Base-by-base conservation (phyloP, 2,113 vertebrate genomes). In the Callipepla squamata region DNA sequence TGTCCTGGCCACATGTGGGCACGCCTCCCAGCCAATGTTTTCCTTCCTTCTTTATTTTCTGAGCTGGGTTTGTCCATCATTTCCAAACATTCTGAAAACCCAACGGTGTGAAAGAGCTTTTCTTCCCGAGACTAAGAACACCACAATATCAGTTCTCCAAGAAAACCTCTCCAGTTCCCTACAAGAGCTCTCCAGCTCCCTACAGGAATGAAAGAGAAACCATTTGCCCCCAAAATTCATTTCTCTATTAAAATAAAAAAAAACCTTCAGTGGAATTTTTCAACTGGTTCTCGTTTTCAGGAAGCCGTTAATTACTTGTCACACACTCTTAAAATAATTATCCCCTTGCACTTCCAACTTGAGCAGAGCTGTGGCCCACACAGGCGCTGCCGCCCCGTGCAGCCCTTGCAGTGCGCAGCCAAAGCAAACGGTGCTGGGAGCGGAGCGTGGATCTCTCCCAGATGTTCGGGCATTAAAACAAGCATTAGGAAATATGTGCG, bases 291-390 rank as follows among this genome's bases (percentile, higher is more conserved):
- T 38, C 11, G 57, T 30, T 53, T 74, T 79, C 75, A 47, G 75
- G 87, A 94, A 94, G 92, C 90, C n/a, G 72, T 42, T 94, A 92
- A 92, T 94, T 61, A 47, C 80, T 66, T 55, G 40, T 70, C 70
- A 77, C 13, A 26, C 7, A 6, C 86, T 85, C 61, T 23, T 57
- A n/a, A 51, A 81, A 47, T n/a, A 69, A 74, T 45, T 57, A 66
- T 80, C 25, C 47, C 80, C 61, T 45, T 7, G 32, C 48, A 26
- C 72, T 65, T n/a, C 45, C 92, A 81, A 10, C 16, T 92, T 66
- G 51, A 0, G 14, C 65, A 25, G 50, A 63, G 45, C 78, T 59
- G 32, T 25, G 84, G 80, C 79, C 85, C 89, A 68, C 84, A 67
- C 53, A n/a, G 30, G 28, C 79, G 84, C 69, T 9, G 25, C 75